A percentile compares a stretch with the other conserved stretches of the same genome.
Evolutionary conservation across 2,797 vertebrate species (phyloP).

Genomic region (Iguana delicatissima): DNA sequence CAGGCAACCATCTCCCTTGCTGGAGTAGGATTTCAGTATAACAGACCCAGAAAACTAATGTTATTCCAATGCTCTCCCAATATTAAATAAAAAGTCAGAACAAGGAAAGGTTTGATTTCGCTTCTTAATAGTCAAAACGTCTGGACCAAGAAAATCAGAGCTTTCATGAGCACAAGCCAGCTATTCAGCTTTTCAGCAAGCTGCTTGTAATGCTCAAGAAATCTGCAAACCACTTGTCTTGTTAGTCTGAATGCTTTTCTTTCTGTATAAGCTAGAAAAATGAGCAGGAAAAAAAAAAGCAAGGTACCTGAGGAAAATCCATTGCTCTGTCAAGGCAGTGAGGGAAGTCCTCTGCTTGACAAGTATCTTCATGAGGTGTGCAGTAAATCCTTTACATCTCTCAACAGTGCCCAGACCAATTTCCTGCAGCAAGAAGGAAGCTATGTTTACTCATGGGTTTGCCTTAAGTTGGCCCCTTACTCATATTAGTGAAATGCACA

Average conservation of each 20-base stretch:
- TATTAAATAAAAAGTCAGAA: not conserved
- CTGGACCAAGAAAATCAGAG: not conserved
- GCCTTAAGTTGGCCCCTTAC: not conserved
- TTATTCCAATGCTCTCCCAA: not conserved
- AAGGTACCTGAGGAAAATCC: conserved; percentile 89
- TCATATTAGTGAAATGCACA: not conserved
- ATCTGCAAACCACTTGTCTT: not conserved
- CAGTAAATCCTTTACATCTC: conserved; percentile 91
- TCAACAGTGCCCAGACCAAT: conserved; percentile 88
- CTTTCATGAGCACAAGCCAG: not conserved
- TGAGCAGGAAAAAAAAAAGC: not conserved
- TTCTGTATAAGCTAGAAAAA: not conserved
- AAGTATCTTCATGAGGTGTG: conserved; percentile 92
- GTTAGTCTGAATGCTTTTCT: not conserved
- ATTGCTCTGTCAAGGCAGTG: conserved; percentile 87
- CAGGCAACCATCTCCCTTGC: not conserved
- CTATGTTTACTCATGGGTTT: not conserved
- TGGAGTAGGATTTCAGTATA: not conserved
- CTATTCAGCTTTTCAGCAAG: not conserved
- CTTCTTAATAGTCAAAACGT: not conserved
- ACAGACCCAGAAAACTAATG: too few relatives aligned
- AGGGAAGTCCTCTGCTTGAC: conserved; percentile 88
- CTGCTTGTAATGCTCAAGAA: too few relatives aligned
- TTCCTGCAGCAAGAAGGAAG: conserved; percentile 81
- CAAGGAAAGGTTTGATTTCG: not conserved